Evolutionary conservation across 92 coral and sea anemone genomes (phyloP).

Genomic region (Paragorgia papillata): DNA sequence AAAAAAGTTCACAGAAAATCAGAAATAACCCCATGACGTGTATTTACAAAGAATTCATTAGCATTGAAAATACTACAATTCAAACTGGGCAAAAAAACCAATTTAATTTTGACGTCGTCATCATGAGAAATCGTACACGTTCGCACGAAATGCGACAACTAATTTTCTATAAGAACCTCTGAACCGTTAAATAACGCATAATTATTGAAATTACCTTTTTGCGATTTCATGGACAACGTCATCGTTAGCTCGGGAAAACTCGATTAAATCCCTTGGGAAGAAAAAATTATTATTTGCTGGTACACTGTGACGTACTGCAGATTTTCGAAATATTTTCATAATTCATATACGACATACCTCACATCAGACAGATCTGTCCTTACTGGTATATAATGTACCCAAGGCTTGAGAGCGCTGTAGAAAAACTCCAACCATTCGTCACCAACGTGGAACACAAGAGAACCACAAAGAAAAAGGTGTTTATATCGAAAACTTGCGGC

Average conservation of each 20-base stretch:
- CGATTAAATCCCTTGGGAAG: constrained; percentile 79
- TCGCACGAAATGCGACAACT: background rate
- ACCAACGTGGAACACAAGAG: constrained; percentile 96
- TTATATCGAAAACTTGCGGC: constrained; percentile 99
- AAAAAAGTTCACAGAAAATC: background rate
- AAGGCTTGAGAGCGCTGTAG: constrained; percentile 92
- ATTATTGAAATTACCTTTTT: too few species aligned
- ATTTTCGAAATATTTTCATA: too few species aligned
- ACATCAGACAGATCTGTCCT: constrained; percentile 78
- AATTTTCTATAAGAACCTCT: background rate
- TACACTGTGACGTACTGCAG: too few species aligned
- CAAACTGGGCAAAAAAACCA: too few species aligned
- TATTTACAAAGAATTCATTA: too few species aligned
- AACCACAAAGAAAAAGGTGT: constrained; percentile 92
- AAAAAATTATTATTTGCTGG: too few species aligned
- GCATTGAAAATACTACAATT: background rate
- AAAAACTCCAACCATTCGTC: constrained; percentile 96
- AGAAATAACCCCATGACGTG: background rate
- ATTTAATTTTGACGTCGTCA: too few species aligned
- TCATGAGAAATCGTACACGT: too few species aligned
- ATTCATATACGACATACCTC: constrained; percentile 69
- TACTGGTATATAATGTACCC: constrained; percentile 97
- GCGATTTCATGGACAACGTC: constrained; percentile 74
- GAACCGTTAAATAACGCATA: too few species aligned
- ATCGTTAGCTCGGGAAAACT: constrained; percentile 86